phyloP scores from a whole-genome alignment of 2,888 invertebrate species.

The Arrhopalites spinosus region DNA sequence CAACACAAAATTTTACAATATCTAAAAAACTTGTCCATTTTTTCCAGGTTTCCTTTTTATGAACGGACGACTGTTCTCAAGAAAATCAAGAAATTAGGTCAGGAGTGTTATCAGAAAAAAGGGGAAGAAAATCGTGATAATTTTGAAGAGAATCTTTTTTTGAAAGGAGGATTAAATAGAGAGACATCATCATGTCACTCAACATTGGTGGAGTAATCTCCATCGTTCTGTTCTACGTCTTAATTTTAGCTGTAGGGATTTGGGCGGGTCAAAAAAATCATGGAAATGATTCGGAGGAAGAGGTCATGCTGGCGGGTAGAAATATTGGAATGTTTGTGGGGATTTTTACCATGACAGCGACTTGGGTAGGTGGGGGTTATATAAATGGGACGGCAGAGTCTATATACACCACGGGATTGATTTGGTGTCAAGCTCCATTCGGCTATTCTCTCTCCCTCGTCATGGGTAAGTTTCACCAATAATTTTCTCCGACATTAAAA shows the following conservation, averaged over 20 bases:
- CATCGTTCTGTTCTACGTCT: constrained; percentile 70
- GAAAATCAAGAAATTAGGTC: neutral
- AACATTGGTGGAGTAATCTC: constrained; percentile 68
- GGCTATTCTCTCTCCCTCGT: constrained; percentile 72
- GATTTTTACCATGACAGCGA: constrained; percentile 70
- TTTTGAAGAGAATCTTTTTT: too few relatives aligned
- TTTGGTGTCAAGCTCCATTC: constrained; percentile 74
- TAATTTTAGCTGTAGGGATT: constrained; percentile 70
- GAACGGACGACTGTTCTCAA: neutral
- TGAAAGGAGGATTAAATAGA: neutral
- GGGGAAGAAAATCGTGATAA: neutral
- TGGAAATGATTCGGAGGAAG: constrained; percentile 65
- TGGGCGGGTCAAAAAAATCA: constrained; percentile 67
- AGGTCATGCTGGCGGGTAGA: constrained; percentile 72
- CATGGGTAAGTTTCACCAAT: constrained; percentile 65
- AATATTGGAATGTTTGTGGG: constrained; percentile 71
- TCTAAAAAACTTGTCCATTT: neutral
- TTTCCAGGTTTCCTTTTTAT: neutral
- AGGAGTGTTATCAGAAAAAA: too few relatives aligned
- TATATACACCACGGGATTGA: constrained; percentile 67
- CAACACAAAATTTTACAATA: too few relatives aligned
- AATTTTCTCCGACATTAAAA: too few relatives aligned
- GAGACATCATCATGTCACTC: constrained; percentile 57
- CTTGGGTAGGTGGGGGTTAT: constrained; percentile 70
- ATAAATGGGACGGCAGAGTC: constrained; percentile 75